These are phyloP conservation scores for Spodoptera frugiperda DNA, from an alignment of 1,140 invertebrate species.

Conservation along the genomic window DNA sequence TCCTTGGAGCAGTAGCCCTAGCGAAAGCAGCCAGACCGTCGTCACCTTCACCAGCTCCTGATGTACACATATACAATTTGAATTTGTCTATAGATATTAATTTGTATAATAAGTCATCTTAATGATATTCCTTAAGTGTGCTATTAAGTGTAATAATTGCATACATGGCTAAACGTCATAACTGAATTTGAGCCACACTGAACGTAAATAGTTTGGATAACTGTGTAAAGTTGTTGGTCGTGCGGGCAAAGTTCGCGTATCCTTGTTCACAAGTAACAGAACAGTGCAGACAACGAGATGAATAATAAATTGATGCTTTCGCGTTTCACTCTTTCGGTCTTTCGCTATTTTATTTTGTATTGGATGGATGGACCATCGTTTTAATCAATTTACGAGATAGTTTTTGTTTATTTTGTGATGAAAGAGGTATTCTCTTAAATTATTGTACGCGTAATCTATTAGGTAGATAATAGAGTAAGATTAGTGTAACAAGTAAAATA, in stretches of 20 bases:
- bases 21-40: constrained; percentile 95
- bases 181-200: background rate
- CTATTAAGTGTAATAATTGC: too few species aligned
- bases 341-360: too few species aligned
- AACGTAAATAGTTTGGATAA: background rate
- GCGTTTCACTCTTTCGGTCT: background rate
- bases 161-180: background rate
- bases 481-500: too few species aligned
- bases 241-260: background rate
- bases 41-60: constrained; percentile 83
- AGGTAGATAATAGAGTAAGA: too few species aligned
- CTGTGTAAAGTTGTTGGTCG: background rate
- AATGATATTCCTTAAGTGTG: too few species aligned
- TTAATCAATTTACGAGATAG: too few species aligned
- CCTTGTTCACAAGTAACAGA: background rate
- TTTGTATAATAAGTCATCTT: too few species aligned
- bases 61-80: background rate
- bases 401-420: too few species aligned
- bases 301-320: constrained; percentile 20
- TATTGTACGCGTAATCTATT: too few species aligned
- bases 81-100: too few species aligned
- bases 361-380: too few species aligned
- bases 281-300: constrained; percentile 1
- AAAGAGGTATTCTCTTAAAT: too few species aligned
- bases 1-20: constrained; percentile 92